phyloP scores from a whole-genome alignment of 2,113 vertebrate species.

The western clawed frog (Xenopus tropicalis) region DNA sequence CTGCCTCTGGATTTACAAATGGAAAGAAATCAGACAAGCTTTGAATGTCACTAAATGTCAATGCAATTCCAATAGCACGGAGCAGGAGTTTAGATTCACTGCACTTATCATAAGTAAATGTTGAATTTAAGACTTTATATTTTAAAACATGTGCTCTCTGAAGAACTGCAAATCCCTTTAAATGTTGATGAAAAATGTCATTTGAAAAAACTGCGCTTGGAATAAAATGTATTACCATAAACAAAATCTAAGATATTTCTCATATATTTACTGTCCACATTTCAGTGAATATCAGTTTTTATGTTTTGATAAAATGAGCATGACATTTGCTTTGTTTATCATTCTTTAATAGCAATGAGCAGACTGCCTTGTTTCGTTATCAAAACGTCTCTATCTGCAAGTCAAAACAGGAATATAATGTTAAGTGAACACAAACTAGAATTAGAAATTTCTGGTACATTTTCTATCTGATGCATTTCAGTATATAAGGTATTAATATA shows the following conservation, averaged over 20 bases:
- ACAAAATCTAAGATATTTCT: no score
- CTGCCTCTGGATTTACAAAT: conserved; percentile 12
- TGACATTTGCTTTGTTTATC: no score
- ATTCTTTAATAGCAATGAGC: no score
- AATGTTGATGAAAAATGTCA: conserved; percentile 37
- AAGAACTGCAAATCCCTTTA: conserved; percentile 35
- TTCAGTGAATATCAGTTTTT: neutral
- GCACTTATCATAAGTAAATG: conserved; percentile 45
- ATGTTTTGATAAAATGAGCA: neutral
- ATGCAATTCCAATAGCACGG: conserved; percentile 30
- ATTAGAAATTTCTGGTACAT: no score
- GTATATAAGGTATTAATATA: no score
- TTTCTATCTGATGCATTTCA: no score
- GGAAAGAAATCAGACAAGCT: conserved; percentile 23
- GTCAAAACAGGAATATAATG: no score
- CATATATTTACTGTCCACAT: neutral
- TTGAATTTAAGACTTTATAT: conserved; percentile 41
- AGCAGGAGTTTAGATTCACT: conserved; percentile 27
- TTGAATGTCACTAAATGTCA: conserved; percentile 44
- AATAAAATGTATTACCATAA: neutral
- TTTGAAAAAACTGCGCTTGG: conserved; percentile 1
- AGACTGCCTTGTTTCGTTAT: no score
- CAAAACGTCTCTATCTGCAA: no score
- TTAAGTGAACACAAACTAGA: no score
- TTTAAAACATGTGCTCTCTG: conserved; percentile 32